Evolutionary conservation across 1,140 invertebrate genomes (phyloP), one percentile per base, ranked within the genome.

Genomic region (Solenopsis invicta): DNA sequence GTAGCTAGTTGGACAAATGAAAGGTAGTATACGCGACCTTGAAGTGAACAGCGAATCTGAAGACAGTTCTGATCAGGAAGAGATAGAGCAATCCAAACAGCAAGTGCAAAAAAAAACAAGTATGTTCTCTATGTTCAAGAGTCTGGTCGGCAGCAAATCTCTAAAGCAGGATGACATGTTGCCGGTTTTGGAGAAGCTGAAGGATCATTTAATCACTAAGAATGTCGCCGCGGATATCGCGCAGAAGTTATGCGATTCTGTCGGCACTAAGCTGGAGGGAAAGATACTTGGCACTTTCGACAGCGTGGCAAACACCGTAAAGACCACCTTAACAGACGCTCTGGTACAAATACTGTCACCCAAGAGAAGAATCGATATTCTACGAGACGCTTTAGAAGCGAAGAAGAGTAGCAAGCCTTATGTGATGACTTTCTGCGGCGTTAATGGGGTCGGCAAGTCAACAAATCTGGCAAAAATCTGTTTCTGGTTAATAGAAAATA

Each of bases 381-480:
- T 99, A 13, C 96, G 99, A 84, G 99, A 99, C 94, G 99, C 99
- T 24, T 95, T 99, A 87, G 98, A 99, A 92, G 98, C 98, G 3
- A 97, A 98, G 91, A 96, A 97, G 72, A 96, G 97, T 88, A 96
- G 96, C 0, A 96, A 97, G n/a, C 99, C 99, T 0, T 99, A 99
- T 95, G 97, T 99, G 1, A 98, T 99, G 96, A 97, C 98, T 0
- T 99, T 99, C 94, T 99, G 99, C 96, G 99, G 99, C 67, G 99
- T 99, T 0, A 99, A 99, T 95, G 99, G 99, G 61, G 99, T 99
- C 3, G 99, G 99, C 67, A 99, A 99, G 94, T 99, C 99, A 0
- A 99, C 99, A 2, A 99, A 99, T 96, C 96, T 99, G 54, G 99
- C 99, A 2, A 99, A 99, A 97, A 99, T 99, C 80, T 99, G 99